Evolutionary conservation across 2,113 vertebrate genomes (phyloP), one percentile per base, ranked within the genome.

Genomic region (Peromyscus polionotus): DNA sequence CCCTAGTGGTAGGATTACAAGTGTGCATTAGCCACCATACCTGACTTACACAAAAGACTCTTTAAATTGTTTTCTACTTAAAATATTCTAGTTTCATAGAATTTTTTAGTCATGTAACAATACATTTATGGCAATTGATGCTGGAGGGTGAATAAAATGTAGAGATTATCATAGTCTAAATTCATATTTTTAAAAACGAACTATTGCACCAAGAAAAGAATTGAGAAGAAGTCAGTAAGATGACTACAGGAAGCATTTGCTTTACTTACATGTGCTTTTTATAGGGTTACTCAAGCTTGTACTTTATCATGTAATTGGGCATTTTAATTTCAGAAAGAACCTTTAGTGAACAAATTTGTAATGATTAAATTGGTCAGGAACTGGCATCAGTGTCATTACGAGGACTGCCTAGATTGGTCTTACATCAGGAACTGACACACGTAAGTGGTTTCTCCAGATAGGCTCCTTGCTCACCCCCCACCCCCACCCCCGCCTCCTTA

Each of bases 131-230:
- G 13, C 73, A 59, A 0, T 81, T 93, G 45, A 9, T 85, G 0
- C 83, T 95, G n/a, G 2, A 36, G 4, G 57, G 45, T 77, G 39
- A 89, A 67, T 95, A 57, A 70, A 93, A 90, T 81, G 19, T 72
- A 79, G 93, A 67, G 51, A 19, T 85, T 31, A 12, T 28, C 36
- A 83, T 93, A 85, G 59, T 80, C 93, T 90, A 86, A 90, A 48
- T 89, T 93, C 36, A 68, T 59, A 16, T 20, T n/a, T 28, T 72
- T 61, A 95, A 85, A 93, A 92, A 75, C 57, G n/a, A 93, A 81
- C 61, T 65, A 48, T 79, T 54, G 39, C 8, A 90, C 36, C 28
- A 88, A 72, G 24, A 4, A 17, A 92, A 63, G 17, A 3, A 20
- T 88, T 42, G 42, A 81, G 73, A 42, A 31, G 45, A 93, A 79